Conservation (phyloP, 2,113 vertebrate genomes). For the Phylloscopus trochiloides region DNA sequence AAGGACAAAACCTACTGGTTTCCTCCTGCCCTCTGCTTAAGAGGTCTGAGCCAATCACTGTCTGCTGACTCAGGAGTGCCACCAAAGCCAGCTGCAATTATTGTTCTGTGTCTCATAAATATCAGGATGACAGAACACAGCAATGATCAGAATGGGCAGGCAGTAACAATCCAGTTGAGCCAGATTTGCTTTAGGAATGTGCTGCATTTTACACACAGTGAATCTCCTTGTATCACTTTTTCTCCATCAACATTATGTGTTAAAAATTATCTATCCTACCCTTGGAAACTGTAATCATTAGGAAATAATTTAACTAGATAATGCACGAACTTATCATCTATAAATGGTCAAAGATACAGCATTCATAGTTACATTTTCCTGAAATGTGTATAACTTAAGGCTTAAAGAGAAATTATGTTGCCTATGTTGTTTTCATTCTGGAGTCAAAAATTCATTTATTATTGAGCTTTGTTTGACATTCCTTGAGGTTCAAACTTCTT, state of each 20-base stretch:
- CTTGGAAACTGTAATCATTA: not conserved
- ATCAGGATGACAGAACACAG: not conserved
- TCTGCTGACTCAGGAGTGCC: not conserved
- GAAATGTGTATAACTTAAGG: not conserved
- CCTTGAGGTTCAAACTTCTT: constrained; percentile 41
- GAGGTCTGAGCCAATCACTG: not conserved
- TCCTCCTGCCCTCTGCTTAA: not conserved
- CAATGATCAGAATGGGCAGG: not conserved
- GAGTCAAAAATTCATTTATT: constrained; percentile 39
- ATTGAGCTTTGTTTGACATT: constrained; percentile 44
- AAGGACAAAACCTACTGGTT: not conserved
- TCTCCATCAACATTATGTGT: not conserved
- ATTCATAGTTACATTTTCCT: not conserved
- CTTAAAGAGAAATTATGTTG: not conserved
- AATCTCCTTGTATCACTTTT: not conserved
- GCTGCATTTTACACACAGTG: not conserved
- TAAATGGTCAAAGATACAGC: not conserved
- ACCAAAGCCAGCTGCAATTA: not conserved
- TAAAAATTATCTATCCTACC: not conserved
- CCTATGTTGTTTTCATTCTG: not conserved
- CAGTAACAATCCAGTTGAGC: not conserved
- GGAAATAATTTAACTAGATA: not conserved
- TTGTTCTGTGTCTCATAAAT: not conserved
- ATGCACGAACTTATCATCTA: not conserved
- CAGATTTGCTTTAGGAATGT: not conserved